These are phyloP conservation scores for Ophion obscuratus DNA, from an alignment of 2,888 invertebrate species.

Conservation along the genomic window DNA sequence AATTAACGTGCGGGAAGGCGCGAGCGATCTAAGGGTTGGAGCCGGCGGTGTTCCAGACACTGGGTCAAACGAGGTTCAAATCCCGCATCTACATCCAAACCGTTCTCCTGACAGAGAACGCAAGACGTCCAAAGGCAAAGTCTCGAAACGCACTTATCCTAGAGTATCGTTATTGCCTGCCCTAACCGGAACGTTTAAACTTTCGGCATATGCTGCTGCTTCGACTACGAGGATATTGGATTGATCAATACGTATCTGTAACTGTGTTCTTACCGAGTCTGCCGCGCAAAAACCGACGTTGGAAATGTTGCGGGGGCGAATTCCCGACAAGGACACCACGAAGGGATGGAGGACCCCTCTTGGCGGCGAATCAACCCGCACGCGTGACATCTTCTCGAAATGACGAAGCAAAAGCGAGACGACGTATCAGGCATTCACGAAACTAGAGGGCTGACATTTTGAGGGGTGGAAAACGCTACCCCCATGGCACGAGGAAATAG, in stretches of 20 bases:
- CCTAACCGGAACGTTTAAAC: neutral
- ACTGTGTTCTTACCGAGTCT: neutral
- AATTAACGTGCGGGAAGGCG: constrained; percentile 77
- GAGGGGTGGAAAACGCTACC: constrained; percentile 52
- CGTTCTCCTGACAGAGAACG: constrained; percentile 13
- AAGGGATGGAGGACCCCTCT: constrained; percentile 49
- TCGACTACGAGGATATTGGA: neutral
- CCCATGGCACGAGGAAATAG: constrained; percentile 29
- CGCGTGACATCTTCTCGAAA: constrained; percentile 57
- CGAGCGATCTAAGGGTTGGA: constrained; percentile 74
- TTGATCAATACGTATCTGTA: constrained; percentile 1
- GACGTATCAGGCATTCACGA: constrained; percentile 54
- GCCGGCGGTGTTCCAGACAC: constrained; percentile 69
- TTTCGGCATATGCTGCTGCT: neutral
- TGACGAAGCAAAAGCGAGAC: constrained; percentile 24
- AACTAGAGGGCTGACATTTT: constrained; percentile 29
- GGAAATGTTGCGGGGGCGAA: constrained; percentile 21
- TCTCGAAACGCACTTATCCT: constrained; percentile 17
- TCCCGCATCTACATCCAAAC: constrained; percentile 48
- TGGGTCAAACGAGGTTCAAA: constrained; percentile 77
- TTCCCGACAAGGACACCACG: constrained; percentile 37
- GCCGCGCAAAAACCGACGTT: neutral
- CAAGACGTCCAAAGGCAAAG: neutral
- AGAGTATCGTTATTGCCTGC: neutral
- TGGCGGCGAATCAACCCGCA: constrained; percentile 67